Conservation (phyloP, 2,888 invertebrate genomes). For the Hirtodrosophila alboralis region DNA sequence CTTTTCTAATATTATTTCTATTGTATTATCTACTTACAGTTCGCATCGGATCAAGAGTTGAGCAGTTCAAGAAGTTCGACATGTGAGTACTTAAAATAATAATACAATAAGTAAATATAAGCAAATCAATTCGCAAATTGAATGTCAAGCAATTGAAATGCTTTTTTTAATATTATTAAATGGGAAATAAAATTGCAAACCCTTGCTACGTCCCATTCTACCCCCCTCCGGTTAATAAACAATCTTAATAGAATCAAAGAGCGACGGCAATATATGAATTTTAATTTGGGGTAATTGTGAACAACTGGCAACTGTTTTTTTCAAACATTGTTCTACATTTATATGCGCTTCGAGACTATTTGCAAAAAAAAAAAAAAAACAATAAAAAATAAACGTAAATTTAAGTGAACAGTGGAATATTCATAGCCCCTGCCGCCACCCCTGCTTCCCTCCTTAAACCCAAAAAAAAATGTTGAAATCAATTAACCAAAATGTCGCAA, state of each 20-base stretch:
- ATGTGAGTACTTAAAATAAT: conserved; percentile 33
- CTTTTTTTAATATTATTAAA: conserved; percentile 64
- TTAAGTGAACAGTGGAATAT: conserved; percentile 1
- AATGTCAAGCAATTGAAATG: conserved; percentile 69
- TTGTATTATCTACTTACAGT: conserved; percentile 27
- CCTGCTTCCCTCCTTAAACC: not conserved
- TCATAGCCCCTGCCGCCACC: not conserved
- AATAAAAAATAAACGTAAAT: conserved; percentile 1
- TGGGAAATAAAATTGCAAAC: conserved; percentile 38
- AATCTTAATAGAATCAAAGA: conserved; percentile 78
- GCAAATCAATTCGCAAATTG: conserved; percentile 73
- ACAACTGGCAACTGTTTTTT: conserved; percentile 16
- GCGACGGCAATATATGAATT: conserved; percentile 62
- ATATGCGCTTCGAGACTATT: too few relatives aligned
- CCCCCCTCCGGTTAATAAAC: conserved; percentile 56
- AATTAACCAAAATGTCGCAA: conserved; percentile 77
- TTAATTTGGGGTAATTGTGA: conserved; percentile 73
- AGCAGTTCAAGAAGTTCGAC: conserved; percentile 23
- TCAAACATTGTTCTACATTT: too few relatives aligned
- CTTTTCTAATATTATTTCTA: conserved; percentile 22
- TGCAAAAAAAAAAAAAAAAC: conserved; percentile 20
- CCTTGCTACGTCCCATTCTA: conserved; percentile 29
- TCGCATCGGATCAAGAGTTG: conserved; percentile 30
- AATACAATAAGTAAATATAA: conserved; percentile 3
- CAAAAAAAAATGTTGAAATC: conserved; percentile 58